Conservation (phyloP, 2,888 invertebrate genomes). For the Pammene aurita region DNA sequence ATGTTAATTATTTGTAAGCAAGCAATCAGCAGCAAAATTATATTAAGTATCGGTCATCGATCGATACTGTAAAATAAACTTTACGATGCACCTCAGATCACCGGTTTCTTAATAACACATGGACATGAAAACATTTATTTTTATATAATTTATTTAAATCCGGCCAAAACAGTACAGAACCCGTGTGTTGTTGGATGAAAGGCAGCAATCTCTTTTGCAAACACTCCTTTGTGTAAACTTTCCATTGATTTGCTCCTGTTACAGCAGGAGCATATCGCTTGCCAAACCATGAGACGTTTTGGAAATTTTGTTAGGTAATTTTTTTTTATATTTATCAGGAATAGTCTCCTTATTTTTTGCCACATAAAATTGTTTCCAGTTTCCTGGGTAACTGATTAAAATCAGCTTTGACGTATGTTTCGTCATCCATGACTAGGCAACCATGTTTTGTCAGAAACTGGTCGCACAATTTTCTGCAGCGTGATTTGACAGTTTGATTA, state of each 20-base stretch:
- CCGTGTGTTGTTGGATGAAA: neutral
- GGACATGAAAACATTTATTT: no score
- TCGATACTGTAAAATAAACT: no score
- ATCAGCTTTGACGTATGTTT: conserved; percentile 1
- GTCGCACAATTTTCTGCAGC: neutral
- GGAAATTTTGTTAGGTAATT: neutral
- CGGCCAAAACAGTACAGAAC: conserved; percentile 5
- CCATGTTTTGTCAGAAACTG: neutral
- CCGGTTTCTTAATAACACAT: no score
- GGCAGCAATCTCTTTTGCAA: neutral
- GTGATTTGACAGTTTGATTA: neutral
- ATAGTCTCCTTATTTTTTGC: neutral
- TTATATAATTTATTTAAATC: no score
- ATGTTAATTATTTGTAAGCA: conserved; percentile 5
- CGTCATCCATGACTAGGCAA: neutral
- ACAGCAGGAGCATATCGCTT: conserved; percentile 5
- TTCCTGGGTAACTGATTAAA: neutral
- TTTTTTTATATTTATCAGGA: conserved; percentile 1
- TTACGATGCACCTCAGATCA: no score
- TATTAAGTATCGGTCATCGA: neutral
- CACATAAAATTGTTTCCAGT: conserved; percentile 2
- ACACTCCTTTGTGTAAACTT: conserved; percentile 4
- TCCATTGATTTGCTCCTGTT: neutral
- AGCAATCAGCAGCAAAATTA: neutral
- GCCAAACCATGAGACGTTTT: conserved; percentile 2